Evolutionary conservation across 2,888 invertebrate species (phyloP), one percentile per base, ranked within the genome.

Genomic region (Geotrupes spiniger): DNA sequence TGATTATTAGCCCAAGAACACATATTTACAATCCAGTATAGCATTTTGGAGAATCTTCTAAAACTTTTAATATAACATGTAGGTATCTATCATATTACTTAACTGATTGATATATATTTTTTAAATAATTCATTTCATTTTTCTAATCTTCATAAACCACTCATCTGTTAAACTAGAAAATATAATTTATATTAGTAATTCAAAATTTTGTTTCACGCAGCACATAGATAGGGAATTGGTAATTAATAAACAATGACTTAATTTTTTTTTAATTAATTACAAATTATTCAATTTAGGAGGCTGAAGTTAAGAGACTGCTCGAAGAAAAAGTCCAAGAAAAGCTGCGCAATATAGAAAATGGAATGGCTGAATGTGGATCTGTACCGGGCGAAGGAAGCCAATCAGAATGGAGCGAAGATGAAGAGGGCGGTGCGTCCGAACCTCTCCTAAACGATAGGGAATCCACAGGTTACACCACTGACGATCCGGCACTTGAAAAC

Each of bases 391-490:
- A 83, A 57, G 83, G 84, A 64, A 88, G 88, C 71, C 86, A 88
- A 63, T 88, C 88, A n/a, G 89, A 89, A 66, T 89, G 89, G 89
- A 87, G 87, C 54, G 82, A 82, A 63, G 81, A 81, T 60, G 81
- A 80, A 58, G 81, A 82, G 56, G 82, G 81, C 33, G 83, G 81
- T 51, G 82, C 81, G 40, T 81, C 81, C n/a, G 82, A 77, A 53
- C 77, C 76, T 8, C 62, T 78, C n/a, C 59, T 77, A 21, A 74
- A 74, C 38, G 78, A 79, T 53, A 62, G 76, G 38, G 80, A 80
- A 60, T 89, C 88, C 54, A 87, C 89, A 1, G 89, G 89, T 16
- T 91, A 90, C 68, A 89, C 87, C n/a, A 90, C 89, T 0, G 90
- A 91, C 72, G 90, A 91, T 72, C 89, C 89, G 1, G 89, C 89